Percentiles rank a stretch among this genome's conserved stretches.
These are phyloP conservation scores for Cyclina sinensis DNA, from an alignment of 1,140 invertebrate genomes.

Conservation along the genomic window DNA sequence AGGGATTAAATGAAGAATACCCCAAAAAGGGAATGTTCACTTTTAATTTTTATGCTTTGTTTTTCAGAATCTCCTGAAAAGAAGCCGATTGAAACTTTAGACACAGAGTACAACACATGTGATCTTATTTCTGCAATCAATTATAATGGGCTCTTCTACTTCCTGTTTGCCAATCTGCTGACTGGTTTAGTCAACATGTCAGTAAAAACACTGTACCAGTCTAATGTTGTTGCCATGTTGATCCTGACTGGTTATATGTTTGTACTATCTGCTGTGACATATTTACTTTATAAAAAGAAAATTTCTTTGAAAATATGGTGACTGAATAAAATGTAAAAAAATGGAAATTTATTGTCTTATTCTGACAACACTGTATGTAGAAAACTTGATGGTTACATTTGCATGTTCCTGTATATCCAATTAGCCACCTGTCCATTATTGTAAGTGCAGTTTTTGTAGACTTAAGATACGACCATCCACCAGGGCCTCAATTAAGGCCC, in stretches of 20 bases:
- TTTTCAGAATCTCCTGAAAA: conserved; percentile 56
- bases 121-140: conserved; percentile 80
- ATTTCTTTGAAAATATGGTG: conserved; percentile 79
- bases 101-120: conserved; percentile 46
- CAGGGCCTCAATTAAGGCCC: no score
- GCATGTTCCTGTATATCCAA: no score
- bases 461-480: no score
- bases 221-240: conserved; percentile 66
- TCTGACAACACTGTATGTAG: no score
- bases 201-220: conserved; percentile 86
- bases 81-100: background rate
- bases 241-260: conserved; percentile 78
- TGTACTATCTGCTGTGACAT: conserved; percentile 69
- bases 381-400: no score
- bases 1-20: no score
- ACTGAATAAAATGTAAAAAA: conserved; percentile 10
- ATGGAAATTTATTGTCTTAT: no score
- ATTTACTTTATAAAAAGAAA: conserved; percentile 74
- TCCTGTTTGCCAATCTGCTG: conserved; percentile 92
- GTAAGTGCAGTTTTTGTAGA: no score
- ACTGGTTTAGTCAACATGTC: conserved; percentile 93
- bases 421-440: no score
- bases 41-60: no score
- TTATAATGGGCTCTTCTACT: conserved; percentile 90
- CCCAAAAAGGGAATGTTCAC: no score